These are phyloP conservation scores for Megamerina dolium DNA, from an alignment of 2,888 invertebrate species.

Conservation along the genomic window DNA sequence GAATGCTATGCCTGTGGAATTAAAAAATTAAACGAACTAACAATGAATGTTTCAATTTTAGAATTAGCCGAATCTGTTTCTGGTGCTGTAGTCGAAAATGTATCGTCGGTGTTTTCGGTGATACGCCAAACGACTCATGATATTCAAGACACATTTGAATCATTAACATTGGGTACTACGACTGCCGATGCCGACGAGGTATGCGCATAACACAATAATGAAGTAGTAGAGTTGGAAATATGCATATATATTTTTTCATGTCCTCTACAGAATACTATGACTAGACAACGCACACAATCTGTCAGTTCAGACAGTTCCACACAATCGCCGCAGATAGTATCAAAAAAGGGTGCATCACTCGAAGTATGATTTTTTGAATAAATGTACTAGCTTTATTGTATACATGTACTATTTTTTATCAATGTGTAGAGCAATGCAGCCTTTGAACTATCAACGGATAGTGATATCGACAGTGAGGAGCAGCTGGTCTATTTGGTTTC, in stretches of 20 bases:
- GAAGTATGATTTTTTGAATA: slow-evolving; percentile 26
- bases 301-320: slow-evolving; percentile 45
- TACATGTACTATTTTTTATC: not conserved
- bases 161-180: slow-evolving; percentile 35
- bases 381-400: not conserved
- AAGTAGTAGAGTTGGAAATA: not conserved
- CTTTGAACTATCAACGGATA: slow-evolving; percentile 38
- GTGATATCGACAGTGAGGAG: slow-evolving; percentile 51
- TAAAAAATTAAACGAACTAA: not conserved
- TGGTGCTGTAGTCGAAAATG: slow-evolving; percentile 51
- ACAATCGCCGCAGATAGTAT: slow-evolving; percentile 32
- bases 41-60: slow-evolving; percentile 18
- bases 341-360: slow-evolving; percentile 37
- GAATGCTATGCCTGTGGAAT: too few relatives aligned
- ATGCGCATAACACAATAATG: too few relatives aligned
- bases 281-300: slow-evolving; percentile 37
- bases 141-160: slow-evolving; percentile 49
- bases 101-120: slow-evolving; percentile 52
- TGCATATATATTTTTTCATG: not conserved
- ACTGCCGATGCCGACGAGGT: slow-evolving; percentile 33
- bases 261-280: slow-evolving; percentile 9
- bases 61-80: slow-evolving; percentile 52
- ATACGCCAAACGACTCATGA: slow-evolving; percentile 51
- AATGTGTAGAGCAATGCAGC: slow-evolving; percentile 22
- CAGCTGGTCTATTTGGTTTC: slow-evolving; percentile 56